Evolutionary conservation across 2,888 invertebrate genomes (phyloP), one percentile per base, ranked within the genome.

Genomic region (Lagria hirta): DNA sequence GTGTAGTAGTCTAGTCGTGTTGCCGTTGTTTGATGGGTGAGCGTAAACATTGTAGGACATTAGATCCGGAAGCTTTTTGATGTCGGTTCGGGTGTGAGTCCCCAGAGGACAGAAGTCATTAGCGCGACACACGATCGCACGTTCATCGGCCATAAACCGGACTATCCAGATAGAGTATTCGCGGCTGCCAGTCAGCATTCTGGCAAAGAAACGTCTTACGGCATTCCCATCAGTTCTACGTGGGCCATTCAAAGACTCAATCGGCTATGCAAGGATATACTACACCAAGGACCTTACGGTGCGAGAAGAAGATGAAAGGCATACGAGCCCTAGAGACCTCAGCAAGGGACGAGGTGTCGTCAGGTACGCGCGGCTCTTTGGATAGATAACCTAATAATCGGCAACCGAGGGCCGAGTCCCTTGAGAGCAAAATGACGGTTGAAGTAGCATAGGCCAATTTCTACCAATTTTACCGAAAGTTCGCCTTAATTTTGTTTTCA

Each of bases 401-500:
- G 52, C 61, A 58, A 61, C 63, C 64, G 65, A 68, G 67, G 70
- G 70, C 65, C 62, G 61, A 65, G 52, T 71, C 71, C 65, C 71
- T 35, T 52, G 50, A 61, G 70, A 66, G 60, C 48, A 40, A 59
- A 62, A 57, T 56, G 60, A 60, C 54, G 58, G 58, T 57, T 62
- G 60, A 60, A 62, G 61, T 60, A 61, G 63, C 61, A 65, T 66
- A 73, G 75, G 72, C 75, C 77, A 77, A 77, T 77, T 78, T 75
- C 74, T 74, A 75, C 75, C 77, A 78, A 78, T 78, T 78, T 78
- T 69, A 71, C 44, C 60, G 58, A 64, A 62, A 62, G 57, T 62
- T 62, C 64, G 61, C 58, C 60, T 62, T 66, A 66, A 66, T 64
- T 65, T 60, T 64, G 64, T 66, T 66, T 66, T 75, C 75, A 71